phyloP scores from a whole-genome alignment of 2,797 vertebrate species.

The Chiropotes sagulatus region DNA sequence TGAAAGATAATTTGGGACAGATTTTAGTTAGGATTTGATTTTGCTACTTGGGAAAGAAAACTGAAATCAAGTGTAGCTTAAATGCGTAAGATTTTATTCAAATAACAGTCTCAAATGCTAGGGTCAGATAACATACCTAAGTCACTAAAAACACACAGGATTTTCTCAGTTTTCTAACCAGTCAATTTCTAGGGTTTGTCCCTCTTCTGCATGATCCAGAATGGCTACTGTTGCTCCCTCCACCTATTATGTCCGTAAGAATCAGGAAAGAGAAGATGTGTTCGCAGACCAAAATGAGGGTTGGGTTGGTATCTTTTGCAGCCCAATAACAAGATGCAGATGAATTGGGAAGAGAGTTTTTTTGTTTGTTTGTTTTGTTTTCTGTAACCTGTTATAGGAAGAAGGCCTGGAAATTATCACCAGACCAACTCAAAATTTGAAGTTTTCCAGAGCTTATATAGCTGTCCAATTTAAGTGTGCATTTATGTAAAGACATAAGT shows the following conservation, averaged over 20 bases:
- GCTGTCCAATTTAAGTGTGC: not conserved
- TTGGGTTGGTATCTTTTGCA: too few relatives aligned
- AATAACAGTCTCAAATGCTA: not conserved
- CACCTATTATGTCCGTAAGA: not conserved
- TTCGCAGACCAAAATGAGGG: not conserved
- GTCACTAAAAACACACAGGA: not conserved
- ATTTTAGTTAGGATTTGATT: not conserved
- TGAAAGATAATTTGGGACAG: not conserved
- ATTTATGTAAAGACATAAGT: not conserved
- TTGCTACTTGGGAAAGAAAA: not conserved
- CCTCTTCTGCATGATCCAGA: not conserved
- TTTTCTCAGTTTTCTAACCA: not conserved
- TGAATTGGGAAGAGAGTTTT: too few relatives aligned
- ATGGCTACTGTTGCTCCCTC: not conserved
- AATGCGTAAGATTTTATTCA: not conserved
- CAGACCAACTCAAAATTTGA: too few relatives aligned
- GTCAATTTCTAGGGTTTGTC: not conserved
- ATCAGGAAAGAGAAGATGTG: not conserved
- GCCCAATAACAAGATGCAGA: too few relatives aligned
- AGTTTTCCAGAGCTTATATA: not conserved
- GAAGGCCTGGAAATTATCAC: too few relatives aligned
- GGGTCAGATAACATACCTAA: not conserved
- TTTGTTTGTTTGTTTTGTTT: too few relatives aligned
- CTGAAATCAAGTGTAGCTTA: not conserved
- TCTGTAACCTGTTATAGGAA: too few relatives aligned